Evolutionary conservation across 2,113 vertebrate species (phyloP), one percentile per base, ranked within the genome.

Genomic region (Poecilia latipinna): DNA sequence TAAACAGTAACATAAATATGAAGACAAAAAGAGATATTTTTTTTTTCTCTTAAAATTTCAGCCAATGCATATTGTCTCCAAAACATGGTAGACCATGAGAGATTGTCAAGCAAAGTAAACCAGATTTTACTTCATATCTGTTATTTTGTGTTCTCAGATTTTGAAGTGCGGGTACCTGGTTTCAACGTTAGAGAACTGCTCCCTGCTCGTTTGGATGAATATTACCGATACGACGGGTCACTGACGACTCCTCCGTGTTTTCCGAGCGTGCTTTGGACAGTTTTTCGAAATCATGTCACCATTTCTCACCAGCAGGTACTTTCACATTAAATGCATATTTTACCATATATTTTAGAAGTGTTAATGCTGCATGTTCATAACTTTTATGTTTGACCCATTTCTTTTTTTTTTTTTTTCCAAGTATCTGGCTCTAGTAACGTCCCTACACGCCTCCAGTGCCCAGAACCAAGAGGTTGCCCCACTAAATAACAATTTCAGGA

Each of bases 241-340:
- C 91, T 99, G 87, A 99, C 97, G 1, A 97, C 97, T 5, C 98
- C 97, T 10, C 98, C 98, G 0, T 99, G 98, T 87, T 95, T 96
- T 84, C 97, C 96, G 0, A 97, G 96, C 0, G 97, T 99, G 68
- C 93, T 97, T 78, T 99, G 98, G 98, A 98, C 97, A 0, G 89
- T 99, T 26, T 98, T 98, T 90, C 93, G 94, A 80, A 95, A 96
- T 42, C 93, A 94, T 0, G 91, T 98, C 12, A 94, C 94, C 29
- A 93, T 99, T 80, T 98, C 98, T 74, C 91, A 78, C 26, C 92
- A 94, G 65, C 98, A 99, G 97, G 97, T 96, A 92, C 31, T 60
- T 62, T 2, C 26, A 12, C 29, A 63, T 0, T 12, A 61, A 22
- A 6, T 65, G 12, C 17, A 8, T 71, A 54, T 66, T 24, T 70